Evolutionary conservation across 2,888 invertebrate species (phyloP).

Genomic region (Atherix ibis): DNA sequence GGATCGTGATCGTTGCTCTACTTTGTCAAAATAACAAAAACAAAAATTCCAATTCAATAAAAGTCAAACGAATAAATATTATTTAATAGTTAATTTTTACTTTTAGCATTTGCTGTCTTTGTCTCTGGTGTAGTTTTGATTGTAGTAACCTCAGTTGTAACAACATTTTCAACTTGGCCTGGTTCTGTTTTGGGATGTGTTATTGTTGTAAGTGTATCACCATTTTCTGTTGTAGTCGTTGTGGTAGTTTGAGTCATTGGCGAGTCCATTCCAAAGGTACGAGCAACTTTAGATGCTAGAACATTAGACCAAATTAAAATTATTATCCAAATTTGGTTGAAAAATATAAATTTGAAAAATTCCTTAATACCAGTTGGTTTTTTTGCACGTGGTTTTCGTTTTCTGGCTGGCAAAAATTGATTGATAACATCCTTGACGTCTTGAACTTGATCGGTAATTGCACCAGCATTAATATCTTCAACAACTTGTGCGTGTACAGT

Average conservation of each 20-base stretch:
- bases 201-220: slow-evolving; percentile 18
- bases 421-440: slow-evolving; percentile 31
- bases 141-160: not conserved
- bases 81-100: slow-evolving; percentile 2
- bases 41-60: slow-evolving; percentile 10
- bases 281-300: slow-evolving; percentile 24
- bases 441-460: slow-evolving; percentile 26
- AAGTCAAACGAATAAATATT: slow-evolving; percentile 11
- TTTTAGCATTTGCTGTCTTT: slow-evolving; percentile 7
- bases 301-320: too few relatives aligned
- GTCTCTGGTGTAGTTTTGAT: slow-evolving; percentile 23
- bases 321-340: too few relatives aligned
- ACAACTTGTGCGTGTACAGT: slow-evolving; percentile 33
- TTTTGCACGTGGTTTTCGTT: slow-evolving; percentile 39
- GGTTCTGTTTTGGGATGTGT: slow-evolving; percentile 18
- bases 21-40: too few relatives aligned
- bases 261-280: slow-evolving; percentile 30
- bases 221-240: slow-evolving; percentile 11
- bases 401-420: slow-evolving; percentile 36
- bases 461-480: slow-evolving; percentile 31
- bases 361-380: slow-evolving; percentile 19
- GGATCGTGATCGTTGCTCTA: slow-evolving; percentile 37
- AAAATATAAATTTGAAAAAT: too few relatives aligned
- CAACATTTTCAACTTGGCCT: not conserved
- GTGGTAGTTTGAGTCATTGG: slow-evolving; percentile 20